Conservation (phyloP, 2,888 invertebrate genomes). For the Ceratothoa steindachneri region DNA sequence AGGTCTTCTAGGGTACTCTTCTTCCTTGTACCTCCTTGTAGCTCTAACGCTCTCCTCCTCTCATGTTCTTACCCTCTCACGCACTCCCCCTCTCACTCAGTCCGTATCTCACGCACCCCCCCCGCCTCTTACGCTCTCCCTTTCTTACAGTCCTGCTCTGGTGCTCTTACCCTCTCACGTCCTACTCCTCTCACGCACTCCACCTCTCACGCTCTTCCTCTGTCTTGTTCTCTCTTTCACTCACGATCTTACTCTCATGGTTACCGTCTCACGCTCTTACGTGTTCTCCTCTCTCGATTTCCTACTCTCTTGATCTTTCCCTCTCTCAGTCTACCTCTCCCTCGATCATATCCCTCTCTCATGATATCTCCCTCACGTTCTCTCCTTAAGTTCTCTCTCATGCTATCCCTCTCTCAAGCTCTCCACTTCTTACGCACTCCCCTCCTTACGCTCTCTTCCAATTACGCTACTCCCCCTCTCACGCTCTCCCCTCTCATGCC, state of each 20-base stretch:
- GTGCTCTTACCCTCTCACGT: background rate
- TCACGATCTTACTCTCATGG: background rate
- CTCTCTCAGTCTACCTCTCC: background rate
- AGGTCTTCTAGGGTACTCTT: no score
- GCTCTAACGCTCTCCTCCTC: background rate
- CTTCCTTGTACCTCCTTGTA: no score
- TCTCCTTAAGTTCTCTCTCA: background rate
- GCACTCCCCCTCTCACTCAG: background rate
- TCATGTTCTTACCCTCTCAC: background rate
- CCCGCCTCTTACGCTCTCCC: background rate
- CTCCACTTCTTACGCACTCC: background rate
- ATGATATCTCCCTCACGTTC: background rate
- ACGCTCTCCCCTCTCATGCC: background rate
- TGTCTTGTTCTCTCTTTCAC: background rate
- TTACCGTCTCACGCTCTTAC: background rate
- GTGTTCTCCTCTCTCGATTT: background rate
- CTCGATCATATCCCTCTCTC: constrained; percentile 6
- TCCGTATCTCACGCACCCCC: background rate
- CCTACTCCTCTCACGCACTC: background rate
- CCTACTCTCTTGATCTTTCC: background rate
- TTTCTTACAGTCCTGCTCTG: background rate
- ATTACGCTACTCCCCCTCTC: background rate
- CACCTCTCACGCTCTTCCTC: background rate
- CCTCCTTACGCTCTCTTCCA: background rate
- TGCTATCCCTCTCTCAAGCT: background rate